Evolutionary conservation across 2,888 invertebrate species (phyloP).

Genomic region (Slavum lentiscoides): DNA sequence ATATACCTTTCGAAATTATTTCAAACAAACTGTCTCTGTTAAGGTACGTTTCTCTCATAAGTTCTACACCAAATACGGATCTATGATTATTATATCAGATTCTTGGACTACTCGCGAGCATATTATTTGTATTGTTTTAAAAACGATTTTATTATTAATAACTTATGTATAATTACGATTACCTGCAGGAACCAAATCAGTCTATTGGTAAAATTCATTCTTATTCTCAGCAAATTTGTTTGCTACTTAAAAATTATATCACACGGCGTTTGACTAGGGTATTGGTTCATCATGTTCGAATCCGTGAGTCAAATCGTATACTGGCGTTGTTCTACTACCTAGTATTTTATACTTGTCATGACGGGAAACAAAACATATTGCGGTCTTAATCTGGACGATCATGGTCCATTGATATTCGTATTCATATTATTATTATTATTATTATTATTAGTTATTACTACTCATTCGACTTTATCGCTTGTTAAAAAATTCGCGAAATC

Average conservation of each 20-base stretch:
- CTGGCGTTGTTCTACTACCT: too few relatives aligned
- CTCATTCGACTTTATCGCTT: too few relatives aligned
- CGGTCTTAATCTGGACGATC: too few relatives aligned
- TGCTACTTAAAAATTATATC: background rate
- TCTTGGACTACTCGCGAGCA: background rate
- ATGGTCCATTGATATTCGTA: too few relatives aligned
- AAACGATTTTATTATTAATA: too few relatives aligned
- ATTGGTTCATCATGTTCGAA: background rate
- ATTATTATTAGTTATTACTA: too few relatives aligned
- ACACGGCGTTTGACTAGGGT: conserved; percentile 11
- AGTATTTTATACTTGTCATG: too few relatives aligned
- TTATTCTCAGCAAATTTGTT: background rate
- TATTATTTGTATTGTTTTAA: too few relatives aligned
- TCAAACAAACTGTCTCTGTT: background rate
- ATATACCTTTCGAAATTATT: background rate
- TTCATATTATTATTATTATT: too few relatives aligned
- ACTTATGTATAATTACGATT: conserved; percentile 55
- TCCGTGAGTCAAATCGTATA: background rate
- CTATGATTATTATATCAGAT: background rate
- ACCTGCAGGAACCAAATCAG: conserved; percentile 81
- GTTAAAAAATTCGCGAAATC: too few relatives aligned
- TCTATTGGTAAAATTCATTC: conserved; percentile 43
- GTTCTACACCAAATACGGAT: background rate
- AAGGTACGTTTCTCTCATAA: background rate
- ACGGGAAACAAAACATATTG: too few relatives aligned